Evolutionary conservation across 2,113 vertebrate species (phyloP), one percentile per base, ranked within the genome.

Genomic region (Brachypodius melanocephalos): DNA sequence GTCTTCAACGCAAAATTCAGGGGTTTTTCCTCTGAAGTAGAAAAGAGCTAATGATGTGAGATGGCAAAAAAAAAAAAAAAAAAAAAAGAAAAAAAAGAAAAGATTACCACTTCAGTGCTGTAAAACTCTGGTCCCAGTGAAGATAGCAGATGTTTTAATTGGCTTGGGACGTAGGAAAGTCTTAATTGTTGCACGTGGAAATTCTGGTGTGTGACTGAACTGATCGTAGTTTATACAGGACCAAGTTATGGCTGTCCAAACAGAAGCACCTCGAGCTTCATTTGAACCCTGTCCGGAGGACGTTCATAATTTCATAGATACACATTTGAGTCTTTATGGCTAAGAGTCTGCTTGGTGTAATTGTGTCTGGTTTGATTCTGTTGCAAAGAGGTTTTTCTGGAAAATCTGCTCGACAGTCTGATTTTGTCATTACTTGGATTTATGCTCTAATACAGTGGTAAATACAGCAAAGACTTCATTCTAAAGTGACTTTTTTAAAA

Each of bases 21-120:
- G 8, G 22, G 0, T 24, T 68, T 72, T 34, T 25, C 9, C 36
- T 75, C 32, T 7, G 1, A 31, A 51, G 34, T 24, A 34, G n/a
- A 8, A 21, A 62, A 59, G 49, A 78, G 7, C 8, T 75, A 19
- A 85, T 25, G n/a, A 66, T 52, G 36, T 68, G n/a, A 79, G 48
- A 59, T 59, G 40, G 36, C 7, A 46, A 80, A 62, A 59, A 25
- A 36, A 26, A 3, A 42, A 45, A 31, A 1, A 1, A 26, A 3
- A 43, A 46, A 28, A 2, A 1, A 46, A 20, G 12, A 20, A 21
- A 55, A 29, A 45, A 36, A 22, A 2, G 34, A 42, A 28, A 2
- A 1, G 0, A 54, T 26, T 14, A 34, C 48, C 0, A 0, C 45
- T 67, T 85, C 19, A 54, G 0, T 77, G 22, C 46, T 24, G 2